These are phyloP conservation scores for Xiphias gladius DNA, from an alignment of 2,113 vertebrate species.

Conservation along the genomic window DNA sequence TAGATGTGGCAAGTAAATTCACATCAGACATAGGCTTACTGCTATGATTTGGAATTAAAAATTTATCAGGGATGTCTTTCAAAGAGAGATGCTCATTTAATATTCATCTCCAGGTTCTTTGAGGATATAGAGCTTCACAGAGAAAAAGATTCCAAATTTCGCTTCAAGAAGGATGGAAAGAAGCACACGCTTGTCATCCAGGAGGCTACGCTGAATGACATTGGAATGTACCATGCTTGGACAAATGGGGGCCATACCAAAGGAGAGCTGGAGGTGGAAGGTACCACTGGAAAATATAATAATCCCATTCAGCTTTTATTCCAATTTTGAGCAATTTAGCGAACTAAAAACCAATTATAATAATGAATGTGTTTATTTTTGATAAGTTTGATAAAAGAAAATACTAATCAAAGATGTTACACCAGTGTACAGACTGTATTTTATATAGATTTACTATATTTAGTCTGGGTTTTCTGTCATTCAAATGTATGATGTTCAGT, in stretches of 20 bases:
- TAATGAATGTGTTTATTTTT: not conserved
- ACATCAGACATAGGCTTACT: not conserved
- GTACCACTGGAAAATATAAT: constrained; percentile 69
- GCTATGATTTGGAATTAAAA: not conserved
- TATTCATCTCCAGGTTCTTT: constrained; percentile 84
- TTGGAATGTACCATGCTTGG: constrained; percentile 87
- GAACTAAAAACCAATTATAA: not conserved
- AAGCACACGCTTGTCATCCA: constrained; percentile 89
- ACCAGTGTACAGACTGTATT: not conserved
- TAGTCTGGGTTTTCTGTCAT: constrained; percentile 16
- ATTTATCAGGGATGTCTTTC: constrained; percentile 14
- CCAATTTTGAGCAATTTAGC: not conserved
- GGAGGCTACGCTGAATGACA: constrained; percentile 87
- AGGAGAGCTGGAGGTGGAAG: constrained; percentile 93
- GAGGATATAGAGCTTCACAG: constrained; percentile 88
- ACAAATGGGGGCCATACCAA: constrained; percentile 93
- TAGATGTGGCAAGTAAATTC: not conserved
- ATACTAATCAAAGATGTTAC: not conserved
- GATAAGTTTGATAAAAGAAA: not conserved
- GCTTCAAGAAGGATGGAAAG: constrained; percentile 92
- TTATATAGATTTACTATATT: not conserved
- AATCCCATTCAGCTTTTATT: not conserved
- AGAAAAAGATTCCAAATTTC: constrained; percentile 86
- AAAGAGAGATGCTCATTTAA: not conserved
- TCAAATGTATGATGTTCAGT: constrained; percentile 16